Conservation (phyloP, 2,888 invertebrate genomes). For the Drosophila mimica region DNA sequence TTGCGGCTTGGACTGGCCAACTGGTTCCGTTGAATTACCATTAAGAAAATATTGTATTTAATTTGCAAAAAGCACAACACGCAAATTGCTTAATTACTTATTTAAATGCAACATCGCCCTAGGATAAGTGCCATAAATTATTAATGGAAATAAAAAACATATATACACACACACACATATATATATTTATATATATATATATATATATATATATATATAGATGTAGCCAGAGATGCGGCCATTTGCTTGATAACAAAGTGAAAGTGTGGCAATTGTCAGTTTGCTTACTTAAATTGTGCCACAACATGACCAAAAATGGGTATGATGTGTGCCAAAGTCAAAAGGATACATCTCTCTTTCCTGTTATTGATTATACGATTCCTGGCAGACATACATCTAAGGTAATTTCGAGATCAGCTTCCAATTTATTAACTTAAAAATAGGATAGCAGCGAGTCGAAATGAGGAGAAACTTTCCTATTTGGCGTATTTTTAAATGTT, state of each 20-base stretch:
- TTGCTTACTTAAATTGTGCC: slow-evolving; percentile 12
- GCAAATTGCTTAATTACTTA: slow-evolving; percentile 73
- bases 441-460: slow-evolving; percentile 11
- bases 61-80: slow-evolving; percentile 57
- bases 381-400: neutral
- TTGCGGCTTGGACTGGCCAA: slow-evolving; percentile 7
- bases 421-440: neutral
- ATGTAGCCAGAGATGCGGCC: slow-evolving; percentile 30
- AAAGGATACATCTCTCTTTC: neutral
- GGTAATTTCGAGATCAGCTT: too few species aligned
- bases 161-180: neutral
- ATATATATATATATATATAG: neutral
- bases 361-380: neutral
- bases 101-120: slow-evolving; percentile 56
- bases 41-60: slow-evolving; percentile 73
- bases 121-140: slow-evolving; percentile 61
- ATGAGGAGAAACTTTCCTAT: neutral
- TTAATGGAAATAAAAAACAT: slow-evolving; percentile 49
- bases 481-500: slow-evolving; percentile 23
- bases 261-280: slow-evolving; percentile 48
- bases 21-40: slow-evolving; percentile 53
- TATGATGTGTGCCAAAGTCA: neutral
- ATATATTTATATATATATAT: neutral
- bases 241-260: slow-evolving; percentile 66
- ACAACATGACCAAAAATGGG: neutral